These are phyloP conservation scores for Stigmatopora argus DNA, from an alignment of 2,113 vertebrate species.

Conservation along the genomic window DNA sequence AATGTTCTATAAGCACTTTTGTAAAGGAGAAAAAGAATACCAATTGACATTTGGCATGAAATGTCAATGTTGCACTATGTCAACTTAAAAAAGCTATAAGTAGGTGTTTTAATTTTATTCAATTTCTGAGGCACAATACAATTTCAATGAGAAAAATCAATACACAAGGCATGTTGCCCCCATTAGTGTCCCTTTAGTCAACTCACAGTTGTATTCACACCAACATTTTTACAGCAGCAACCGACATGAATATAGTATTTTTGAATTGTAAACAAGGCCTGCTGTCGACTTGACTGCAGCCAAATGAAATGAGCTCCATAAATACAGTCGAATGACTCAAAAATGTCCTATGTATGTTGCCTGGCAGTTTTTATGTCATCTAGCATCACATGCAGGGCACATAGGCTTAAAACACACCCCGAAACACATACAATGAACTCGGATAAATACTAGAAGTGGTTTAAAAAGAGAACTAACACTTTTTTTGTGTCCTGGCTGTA, in stretches of 20 bases:
- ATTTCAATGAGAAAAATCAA: conserved; percentile 37
- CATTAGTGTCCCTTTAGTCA: conserved; percentile 27
- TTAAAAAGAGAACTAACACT: conserved; percentile 9
- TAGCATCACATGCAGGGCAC: conserved; percentile 38
- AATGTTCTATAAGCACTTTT: neutral
- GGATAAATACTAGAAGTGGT: conserved; percentile 18
- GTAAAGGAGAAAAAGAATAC: neutral
- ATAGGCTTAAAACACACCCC: conserved; percentile 21
- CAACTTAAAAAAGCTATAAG: neutral
- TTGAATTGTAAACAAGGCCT: conserved; percentile 9
- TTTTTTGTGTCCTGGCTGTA: conserved; percentile 26
- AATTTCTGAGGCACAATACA: conserved; percentile 52
- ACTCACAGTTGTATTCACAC: conserved; percentile 45
- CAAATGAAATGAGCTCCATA: conserved; percentile 11
- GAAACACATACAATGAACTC: conserved; percentile 24
- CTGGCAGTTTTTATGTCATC: conserved; percentile 29
- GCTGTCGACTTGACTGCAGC: conserved; percentile 10
- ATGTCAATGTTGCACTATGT: neutral
- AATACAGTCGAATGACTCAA: conserved; percentile 35
- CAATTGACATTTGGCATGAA: neutral
- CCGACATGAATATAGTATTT: conserved; percentile 8
- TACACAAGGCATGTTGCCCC: conserved; percentile 24
- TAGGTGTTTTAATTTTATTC: conserved; percentile 39
- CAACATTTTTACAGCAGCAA: conserved; percentile 29
- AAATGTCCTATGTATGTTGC: conserved; percentile 9